Conservation (phyloP, 2,113 vertebrate species). For the Thamnaconus septentrionalis region DNA sequence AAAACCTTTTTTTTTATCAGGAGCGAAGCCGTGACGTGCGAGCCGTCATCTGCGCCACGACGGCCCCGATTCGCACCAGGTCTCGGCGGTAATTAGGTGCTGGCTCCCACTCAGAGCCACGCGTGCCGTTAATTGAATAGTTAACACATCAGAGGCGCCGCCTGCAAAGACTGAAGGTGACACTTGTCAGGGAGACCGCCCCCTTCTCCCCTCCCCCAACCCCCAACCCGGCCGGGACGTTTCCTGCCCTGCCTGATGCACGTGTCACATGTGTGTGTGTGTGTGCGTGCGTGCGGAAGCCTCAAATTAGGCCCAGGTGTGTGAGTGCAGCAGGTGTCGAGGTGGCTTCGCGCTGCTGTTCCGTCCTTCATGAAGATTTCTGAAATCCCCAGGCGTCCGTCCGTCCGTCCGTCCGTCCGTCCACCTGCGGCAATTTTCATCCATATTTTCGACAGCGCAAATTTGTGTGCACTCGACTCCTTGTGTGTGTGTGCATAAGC, state of each 20-base stretch:
- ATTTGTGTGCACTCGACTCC: slow-evolving; percentile 42
- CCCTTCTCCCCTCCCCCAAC: slow-evolving; percentile 47
- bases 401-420: slow-evolving; percentile 27
- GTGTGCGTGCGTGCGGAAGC: slow-evolving; percentile 40
- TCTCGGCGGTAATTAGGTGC: slow-evolving; percentile 71
- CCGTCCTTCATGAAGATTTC: slow-evolving; percentile 68
- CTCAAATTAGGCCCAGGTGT: slow-evolving; percentile 68
- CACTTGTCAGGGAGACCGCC: slow-evolving; percentile 69
- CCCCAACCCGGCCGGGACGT: slow-evolving; percentile 42
- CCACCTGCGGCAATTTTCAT: slow-evolving; percentile 64
- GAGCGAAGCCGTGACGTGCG: slow-evolving; percentile 55
- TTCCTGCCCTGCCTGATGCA: slow-evolving; percentile 61
- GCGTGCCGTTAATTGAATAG: slow-evolving; percentile 72
- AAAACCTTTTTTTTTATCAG: slow-evolving; percentile 9
- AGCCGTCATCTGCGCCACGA: slow-evolving; percentile 55
- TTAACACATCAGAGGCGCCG: slow-evolving; percentile 69
- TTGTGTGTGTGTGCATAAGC: slow-evolving; percentile 17
- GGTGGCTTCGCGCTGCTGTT: slow-evolving; percentile 58
- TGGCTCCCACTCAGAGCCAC: slow-evolving; percentile 56
- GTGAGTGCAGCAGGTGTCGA: slow-evolving; percentile 59
- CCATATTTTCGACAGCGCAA: slow-evolving; percentile 67
- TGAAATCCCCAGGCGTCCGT: slow-evolving; percentile 61
- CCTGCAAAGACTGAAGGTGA: slow-evolving; percentile 66
- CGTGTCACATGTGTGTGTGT: slow-evolving; percentile 54
- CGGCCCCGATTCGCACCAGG: slow-evolving; percentile 50